Conservation (phyloP, 2,113 vertebrate genomes). For the Heteronetta atricapilla region DNA sequence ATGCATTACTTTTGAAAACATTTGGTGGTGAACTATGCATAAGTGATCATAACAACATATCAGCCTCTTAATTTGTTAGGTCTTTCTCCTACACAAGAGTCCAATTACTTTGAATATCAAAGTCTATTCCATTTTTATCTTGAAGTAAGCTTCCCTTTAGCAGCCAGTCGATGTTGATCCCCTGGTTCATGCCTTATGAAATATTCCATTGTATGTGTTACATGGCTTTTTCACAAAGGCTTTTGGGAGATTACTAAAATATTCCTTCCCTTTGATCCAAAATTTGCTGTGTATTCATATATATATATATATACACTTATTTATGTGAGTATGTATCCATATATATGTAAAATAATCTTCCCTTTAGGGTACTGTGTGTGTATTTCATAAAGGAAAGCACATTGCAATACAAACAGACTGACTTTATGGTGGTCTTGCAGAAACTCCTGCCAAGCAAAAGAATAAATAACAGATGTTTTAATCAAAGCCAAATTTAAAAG, state of each 20-base stretch:
- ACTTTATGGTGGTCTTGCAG: background rate
- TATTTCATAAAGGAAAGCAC: constrained; percentile 6
- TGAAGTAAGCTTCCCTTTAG: background rate
- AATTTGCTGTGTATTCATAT: background rate
- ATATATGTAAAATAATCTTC: background rate
- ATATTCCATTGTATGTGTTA: background rate
- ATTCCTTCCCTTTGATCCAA: constrained; percentile 6
- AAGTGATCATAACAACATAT: background rate
- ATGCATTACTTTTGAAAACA: background rate
- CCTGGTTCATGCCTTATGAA: background rate
- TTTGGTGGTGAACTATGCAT: background rate
- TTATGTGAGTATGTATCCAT: background rate
- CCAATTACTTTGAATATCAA: background rate
- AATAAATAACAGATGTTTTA: constrained; percentile 33
- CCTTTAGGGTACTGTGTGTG: background rate
- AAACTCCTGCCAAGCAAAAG: constrained; percentile 25
- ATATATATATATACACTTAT: background rate
- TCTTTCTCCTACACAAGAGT: background rate
- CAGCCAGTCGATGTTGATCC: background rate
- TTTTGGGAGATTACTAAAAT: background rate
- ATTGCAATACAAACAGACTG: background rate
- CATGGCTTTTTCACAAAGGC: background rate
- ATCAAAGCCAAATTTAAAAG: constrained; percentile 52
- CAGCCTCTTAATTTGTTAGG: background rate
- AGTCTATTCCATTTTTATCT: background rate